These are phyloP conservation scores for Lepus europaeus DNA, from an alignment of 2,113 vertebrate species.

Conservation along the genomic window DNA sequence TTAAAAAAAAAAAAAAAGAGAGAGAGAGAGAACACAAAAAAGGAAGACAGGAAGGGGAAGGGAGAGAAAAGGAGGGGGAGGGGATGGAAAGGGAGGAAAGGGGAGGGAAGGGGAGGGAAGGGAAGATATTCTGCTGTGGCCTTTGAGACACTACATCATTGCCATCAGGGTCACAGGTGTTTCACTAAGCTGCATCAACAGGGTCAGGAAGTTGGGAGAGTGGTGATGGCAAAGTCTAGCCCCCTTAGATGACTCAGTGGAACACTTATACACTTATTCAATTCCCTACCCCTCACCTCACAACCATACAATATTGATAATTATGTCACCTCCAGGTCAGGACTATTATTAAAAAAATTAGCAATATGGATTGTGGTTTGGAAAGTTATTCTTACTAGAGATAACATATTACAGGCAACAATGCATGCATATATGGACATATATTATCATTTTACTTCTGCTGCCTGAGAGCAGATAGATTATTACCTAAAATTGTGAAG, in stretches of 20 bases:
- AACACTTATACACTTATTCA: neutral
- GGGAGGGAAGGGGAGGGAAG: too few species aligned
- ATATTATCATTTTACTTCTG: constrained; percentile 12
- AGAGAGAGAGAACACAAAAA: too few species aligned
- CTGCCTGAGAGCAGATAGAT: neutral
- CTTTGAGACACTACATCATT: neutral
- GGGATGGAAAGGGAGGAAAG: too few species aligned
- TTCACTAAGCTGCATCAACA: neutral
- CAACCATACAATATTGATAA: neutral
- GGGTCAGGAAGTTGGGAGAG: neutral
- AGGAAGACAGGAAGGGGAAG: too few species aligned
- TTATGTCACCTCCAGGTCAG: neutral
- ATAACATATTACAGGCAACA: neutral
- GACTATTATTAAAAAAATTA: neutral
- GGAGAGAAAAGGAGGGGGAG: too few species aligned
- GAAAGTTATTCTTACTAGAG: neutral
- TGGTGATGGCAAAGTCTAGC: neutral
- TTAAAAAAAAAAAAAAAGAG: neutral
- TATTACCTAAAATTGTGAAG: constrained; percentile 4
- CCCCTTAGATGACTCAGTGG: neutral
- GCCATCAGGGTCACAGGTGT: neutral
- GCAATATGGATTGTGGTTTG: neutral
- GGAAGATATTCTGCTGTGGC: neutral
- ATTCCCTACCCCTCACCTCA: neutral
- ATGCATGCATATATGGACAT: neutral